Evolutionary conservation across 2,797 vertebrate species (phyloP).

Genomic region (Acrossocheilus wenchowensis): DNA sequence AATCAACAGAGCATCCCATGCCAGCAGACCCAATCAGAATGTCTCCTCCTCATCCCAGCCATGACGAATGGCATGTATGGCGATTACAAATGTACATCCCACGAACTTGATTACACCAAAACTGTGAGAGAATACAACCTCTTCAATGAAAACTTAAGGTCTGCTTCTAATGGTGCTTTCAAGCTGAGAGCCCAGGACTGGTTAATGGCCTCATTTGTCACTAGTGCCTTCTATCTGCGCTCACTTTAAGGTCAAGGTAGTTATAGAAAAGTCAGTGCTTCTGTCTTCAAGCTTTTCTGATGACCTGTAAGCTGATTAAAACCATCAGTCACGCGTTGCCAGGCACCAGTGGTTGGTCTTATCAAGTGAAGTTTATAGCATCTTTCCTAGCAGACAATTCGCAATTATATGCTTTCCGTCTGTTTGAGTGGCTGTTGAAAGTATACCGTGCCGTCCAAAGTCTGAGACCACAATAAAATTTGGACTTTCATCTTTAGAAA

Average conservation of each 20-base stretch:
- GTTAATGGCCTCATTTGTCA: constrained; percentile 1
- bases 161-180: background rate
- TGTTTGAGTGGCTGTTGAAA: background rate
- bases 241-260: constrained; percentile 12
- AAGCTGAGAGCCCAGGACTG: background rate
- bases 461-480: background rate
- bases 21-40: constrained; percentile 70
- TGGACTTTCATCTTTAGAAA: background rate
- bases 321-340: background rate
- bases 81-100: constrained; percentile 72
- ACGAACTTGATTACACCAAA: constrained; percentile 71
- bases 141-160: background rate
- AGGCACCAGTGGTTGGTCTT: background rate
- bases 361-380: background rate
- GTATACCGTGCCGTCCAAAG: background rate
- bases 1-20: constrained; percentile 62
- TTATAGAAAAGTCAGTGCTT: constrained; percentile 15
- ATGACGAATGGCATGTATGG: constrained; percentile 71
- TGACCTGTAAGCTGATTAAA: background rate
- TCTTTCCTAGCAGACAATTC: background rate
- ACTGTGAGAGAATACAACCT: constrained; percentile 67
- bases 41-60: constrained; percentile 76
- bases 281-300: background rate
- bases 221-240: background rate
- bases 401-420: background rate